A percentile compares a stretch with the other conserved stretches of the same genome.
These are phyloP conservation scores for Rhaphigaster nebulosa DNA, from an alignment of 2,888 invertebrate genomes.

Conservation along the genomic window DNA sequence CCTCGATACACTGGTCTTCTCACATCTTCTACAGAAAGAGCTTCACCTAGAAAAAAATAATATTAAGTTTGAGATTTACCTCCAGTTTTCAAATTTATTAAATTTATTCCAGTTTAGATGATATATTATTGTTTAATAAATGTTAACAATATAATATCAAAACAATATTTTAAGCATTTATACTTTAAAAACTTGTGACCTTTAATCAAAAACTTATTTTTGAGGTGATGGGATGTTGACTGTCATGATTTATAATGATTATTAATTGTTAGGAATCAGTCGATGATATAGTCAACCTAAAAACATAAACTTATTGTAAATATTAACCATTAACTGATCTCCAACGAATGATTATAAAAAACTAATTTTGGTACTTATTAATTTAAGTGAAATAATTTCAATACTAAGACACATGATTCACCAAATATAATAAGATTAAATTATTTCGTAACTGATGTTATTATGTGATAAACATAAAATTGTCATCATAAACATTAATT, in stretches of 20 bases:
- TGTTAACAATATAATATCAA: neutral
- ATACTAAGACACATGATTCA: too few species aligned
- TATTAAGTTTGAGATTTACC: neutral
- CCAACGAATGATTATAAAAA: neutral
- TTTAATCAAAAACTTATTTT: neutral
- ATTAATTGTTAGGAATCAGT: too few species aligned
- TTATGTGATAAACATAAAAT: too few species aligned
- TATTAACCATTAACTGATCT: neutral
- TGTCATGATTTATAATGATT: too few species aligned
- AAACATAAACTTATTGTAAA: neutral
- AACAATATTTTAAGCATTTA: neutral
- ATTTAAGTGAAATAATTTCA: too few species aligned
- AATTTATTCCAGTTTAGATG: neutral
- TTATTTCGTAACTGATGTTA: too few species aligned
- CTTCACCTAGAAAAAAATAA: slow-evolving; percentile 60
- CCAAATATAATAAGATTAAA: too few species aligned
- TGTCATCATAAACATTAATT: too few species aligned
- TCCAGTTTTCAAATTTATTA: neutral
- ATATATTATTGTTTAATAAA: neutral
- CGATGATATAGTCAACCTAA: too few species aligned
- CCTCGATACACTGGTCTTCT: slow-evolving; percentile 63
- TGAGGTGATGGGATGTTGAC: too few species aligned
- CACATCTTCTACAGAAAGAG: slow-evolving; percentile 62
- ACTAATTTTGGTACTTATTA: too few species aligned
- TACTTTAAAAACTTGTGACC: neutral